Conservation (phyloP, 2,113 vertebrate genomes). For the Morone chrysops region DNA sequence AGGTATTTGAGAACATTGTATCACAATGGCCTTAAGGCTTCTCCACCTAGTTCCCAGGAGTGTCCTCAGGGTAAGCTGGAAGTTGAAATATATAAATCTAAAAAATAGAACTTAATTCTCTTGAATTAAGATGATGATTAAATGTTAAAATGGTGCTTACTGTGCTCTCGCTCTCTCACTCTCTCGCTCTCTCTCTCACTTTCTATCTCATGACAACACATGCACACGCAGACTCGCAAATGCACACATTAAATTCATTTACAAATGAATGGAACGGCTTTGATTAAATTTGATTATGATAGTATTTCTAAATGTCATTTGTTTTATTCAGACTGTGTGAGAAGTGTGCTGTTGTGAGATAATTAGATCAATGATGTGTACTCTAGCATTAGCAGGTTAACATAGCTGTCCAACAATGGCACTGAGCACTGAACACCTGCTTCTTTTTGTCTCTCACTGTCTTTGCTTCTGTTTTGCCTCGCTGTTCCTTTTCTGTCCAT, state of each 20-base stretch:
- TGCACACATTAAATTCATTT: not conserved
- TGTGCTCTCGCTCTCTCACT: not conserved
- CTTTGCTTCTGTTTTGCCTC: conserved; percentile 10
- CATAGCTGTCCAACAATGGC: not conserved
- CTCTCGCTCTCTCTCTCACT: not conserved
- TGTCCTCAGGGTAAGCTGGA: conserved; percentile 8
- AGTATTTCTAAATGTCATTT: not conserved
- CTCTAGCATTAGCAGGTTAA: conserved; percentile 36
- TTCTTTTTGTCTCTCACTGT: conserved; percentile 19
- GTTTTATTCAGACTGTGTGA: conserved; percentile 10
- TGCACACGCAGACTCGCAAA: not conserved
- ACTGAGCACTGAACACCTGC: conserved; percentile 19
- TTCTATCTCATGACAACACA: not conserved
- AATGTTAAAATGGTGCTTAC: not conserved
- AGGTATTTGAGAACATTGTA: conserved; percentile 17
- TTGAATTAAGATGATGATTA: no score
- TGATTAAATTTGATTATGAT: conserved; percentile 26
- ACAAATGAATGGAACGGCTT: conserved; percentile 6
- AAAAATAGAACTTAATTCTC: not conserved
- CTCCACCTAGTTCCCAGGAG: not conserved
- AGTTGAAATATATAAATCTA: not conserved
- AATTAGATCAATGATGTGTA: conserved; percentile 48
- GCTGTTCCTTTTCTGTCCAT: conserved; percentile 18
- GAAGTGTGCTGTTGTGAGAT: conserved; percentile 22
- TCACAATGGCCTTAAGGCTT: conserved; percentile 1